Percentiles rank a stretch among this genome's conserved stretches.
These are phyloP conservation scores for Branchellion lobata DNA, from an alignment of 2,888 invertebrate genomes.

Conservation along the genomic window DNA sequence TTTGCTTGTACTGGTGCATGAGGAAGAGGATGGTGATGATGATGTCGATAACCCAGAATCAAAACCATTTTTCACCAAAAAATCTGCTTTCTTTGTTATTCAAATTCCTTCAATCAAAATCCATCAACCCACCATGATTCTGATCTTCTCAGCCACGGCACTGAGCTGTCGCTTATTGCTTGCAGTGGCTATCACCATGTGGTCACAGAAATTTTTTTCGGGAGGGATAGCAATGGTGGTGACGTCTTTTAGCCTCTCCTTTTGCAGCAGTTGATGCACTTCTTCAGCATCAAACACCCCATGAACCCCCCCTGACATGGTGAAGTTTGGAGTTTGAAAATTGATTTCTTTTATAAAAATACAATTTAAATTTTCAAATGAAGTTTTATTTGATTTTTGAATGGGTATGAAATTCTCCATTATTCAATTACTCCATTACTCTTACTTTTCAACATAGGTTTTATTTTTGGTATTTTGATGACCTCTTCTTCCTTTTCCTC, in stretches of 20 bases:
- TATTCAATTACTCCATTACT: too few relatives aligned
- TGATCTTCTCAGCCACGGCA: conserved; percentile 58
- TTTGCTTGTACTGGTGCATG: not conserved
- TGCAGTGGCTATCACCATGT: conserved; percentile 76
- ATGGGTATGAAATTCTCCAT: too few relatives aligned
- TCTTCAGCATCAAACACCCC: conserved; percentile 89
- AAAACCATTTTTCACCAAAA: not conserved
- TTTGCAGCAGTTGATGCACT: conserved; percentile 73
- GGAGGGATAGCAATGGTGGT: conserved; percentile 77
- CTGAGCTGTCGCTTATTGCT: conserved; percentile 59
- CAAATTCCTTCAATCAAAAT: not conserved
- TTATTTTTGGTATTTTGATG: too few relatives aligned
- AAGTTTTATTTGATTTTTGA: too few relatives aligned
- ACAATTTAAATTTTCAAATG: too few relatives aligned
- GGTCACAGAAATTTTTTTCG: conserved; percentile 77
- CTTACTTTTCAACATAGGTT: too few relatives aligned
- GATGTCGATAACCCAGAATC: conserved; percentile 16
- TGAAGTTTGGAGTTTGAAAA: too few relatives aligned
- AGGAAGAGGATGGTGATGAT: not conserved
- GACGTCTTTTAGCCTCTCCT: conserved; percentile 77
- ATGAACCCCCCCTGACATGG: conserved; percentile 71
- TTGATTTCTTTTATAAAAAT: too few relatives aligned
- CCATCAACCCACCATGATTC: conserved; percentile 55
- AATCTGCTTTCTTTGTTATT: not conserved
- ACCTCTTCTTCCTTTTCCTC: not conserved